Conservation (phyloP, 2,797 vertebrate species). For the Spinus pinus region DNA sequence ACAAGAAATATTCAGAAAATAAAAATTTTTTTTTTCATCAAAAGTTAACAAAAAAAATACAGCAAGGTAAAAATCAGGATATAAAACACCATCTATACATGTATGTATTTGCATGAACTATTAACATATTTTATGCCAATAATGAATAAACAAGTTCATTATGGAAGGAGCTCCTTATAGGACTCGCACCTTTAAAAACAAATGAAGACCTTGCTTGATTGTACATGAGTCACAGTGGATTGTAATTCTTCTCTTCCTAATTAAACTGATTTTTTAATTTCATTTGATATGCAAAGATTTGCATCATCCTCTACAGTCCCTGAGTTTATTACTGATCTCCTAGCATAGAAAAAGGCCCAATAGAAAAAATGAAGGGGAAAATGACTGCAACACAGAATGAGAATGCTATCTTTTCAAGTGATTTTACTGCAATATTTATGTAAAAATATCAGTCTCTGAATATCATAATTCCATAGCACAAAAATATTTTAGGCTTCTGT, state of each 20-base stretch:
- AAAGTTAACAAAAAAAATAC: background rate
- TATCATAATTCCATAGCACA: background rate
- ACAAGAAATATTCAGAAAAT: background rate
- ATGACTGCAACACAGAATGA: background rate
- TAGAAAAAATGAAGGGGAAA: background rate
- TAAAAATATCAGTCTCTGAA: background rate
- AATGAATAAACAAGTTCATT: background rate
- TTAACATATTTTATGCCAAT: background rate
- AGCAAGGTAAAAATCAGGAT: background rate
- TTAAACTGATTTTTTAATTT: slow-evolving; percentile 47
- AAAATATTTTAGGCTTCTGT: background rate
- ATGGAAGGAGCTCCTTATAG: background rate
- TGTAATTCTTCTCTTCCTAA: slow-evolving; percentile 16
- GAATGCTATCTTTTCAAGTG: background rate
- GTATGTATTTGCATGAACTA: background rate
- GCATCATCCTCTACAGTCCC: background rate
- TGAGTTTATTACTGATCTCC: background rate
- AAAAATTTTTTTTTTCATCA: fast-evolving
- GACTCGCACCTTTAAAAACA: slow-evolving; percentile 19
- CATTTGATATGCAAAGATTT: slow-evolving; percentile 40
- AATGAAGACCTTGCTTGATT: slow-evolving; percentile 41
- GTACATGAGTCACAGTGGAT: background rate
- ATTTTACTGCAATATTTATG: background rate
- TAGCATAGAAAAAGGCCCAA: background rate
- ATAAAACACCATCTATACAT: background rate